Evolutionary conservation across 2,113 vertebrate species (phyloP), one percentile per base, ranked within the genome.

Genomic region (Sorex fumeus): DNA sequence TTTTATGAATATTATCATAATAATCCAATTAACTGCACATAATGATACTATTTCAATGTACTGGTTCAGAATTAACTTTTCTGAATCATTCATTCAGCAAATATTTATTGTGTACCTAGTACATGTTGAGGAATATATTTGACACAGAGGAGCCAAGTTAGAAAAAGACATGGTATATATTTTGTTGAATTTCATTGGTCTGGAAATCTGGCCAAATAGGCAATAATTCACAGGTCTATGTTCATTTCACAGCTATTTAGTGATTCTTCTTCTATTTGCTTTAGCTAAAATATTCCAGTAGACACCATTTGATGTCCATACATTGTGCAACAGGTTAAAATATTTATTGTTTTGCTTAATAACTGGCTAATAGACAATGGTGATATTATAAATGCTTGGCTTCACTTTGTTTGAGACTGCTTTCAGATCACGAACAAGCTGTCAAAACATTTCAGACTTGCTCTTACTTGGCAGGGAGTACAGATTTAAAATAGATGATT

Each of bases 61-160:
- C 16, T 83, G 16, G 47, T 4, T 43, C 8, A 84, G 88, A 80
- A 88, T 80, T 89, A 83, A 91, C 16, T 93, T 90, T 87, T 69
- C 53, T 95, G 72, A 92, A 88, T 88, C 32, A 95, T 91, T 85
- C 83, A 43, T 92, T 92, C 36, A 87, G 25, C 50, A 93, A 84
- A 70, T 84, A 90, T 87, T 66, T 79, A 60, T 34, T 30, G 43
- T 23, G 60, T 84, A 88, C 12, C 72, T 91, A 87, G 43, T n/a
- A 83, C 25, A 57, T 23, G 5, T 62, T 92, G 10, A 91, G 66
- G 19, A 88, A 76, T 70, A 2, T 30, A 86, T 32, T 72, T 64
- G 30, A 91, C 77, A 89, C 53, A 62, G 91, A 88, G 19, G 28
- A 72, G 40, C 88, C 62, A 86, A 82, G 43, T 91, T 27, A 93